phyloP scores from a whole-genome alignment of 2,888 invertebrate species.

The Eustalomyia histrio region DNA sequence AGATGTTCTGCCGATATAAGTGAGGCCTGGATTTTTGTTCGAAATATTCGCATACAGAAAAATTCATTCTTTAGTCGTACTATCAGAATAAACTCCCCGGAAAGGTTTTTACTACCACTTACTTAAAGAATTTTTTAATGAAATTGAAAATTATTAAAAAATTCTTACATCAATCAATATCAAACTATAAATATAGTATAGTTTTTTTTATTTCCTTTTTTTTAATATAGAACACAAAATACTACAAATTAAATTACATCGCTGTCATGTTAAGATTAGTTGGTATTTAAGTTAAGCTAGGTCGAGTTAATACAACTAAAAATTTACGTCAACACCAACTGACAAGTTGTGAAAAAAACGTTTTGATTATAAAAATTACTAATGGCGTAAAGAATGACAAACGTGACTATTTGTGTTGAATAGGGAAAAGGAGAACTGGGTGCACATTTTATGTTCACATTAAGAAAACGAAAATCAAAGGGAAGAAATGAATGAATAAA shows the following conservation, averaged over 20 bases:
- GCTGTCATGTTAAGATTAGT: slow-evolving; percentile 33
- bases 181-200: no score
- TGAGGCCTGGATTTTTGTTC: no score
- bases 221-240: neutral
- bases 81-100: no score
- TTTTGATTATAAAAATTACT: slow-evolving; percentile 44
- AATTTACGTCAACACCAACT: neutral
- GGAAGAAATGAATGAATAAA: neutral
- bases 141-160: no score
- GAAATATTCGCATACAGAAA: no score
- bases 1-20: no score
- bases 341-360: slow-evolving; percentile 43
- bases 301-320: neutral
- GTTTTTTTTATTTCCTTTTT: no score
- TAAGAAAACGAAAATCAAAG: neutral
- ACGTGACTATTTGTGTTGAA: slow-evolving; percentile 28
- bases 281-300: slow-evolving; percentile 21
- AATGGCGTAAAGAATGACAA: slow-evolving; percentile 47
- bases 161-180: no score
- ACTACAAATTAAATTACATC: slow-evolving; percentile 10
- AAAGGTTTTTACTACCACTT: no score
- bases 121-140: no score
- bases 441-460: slow-evolving; percentile 4
- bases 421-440: neutral
- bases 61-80: no score